Evolutionary conservation across 1,140 invertebrate genomes (phyloP).

Genomic region (Limonius californicus): DNA sequence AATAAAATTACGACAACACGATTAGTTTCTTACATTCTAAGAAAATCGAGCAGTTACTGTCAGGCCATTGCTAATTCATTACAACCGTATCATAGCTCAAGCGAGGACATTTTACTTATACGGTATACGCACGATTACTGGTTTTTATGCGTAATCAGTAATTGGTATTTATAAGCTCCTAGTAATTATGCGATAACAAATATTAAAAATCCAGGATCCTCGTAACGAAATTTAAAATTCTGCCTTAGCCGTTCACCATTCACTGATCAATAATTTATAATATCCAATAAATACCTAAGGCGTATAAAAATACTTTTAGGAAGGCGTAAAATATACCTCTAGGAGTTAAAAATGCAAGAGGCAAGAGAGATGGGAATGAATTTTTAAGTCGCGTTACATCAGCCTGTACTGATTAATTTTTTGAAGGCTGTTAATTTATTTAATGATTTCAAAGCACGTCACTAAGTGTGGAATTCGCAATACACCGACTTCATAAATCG

Average conservation of each 20-base stretch:
- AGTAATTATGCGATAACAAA: conserved; percentile 3
- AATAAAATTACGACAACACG: conserved; percentile 17
- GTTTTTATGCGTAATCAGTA: conserved; percentile 14
- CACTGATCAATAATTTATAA: neutral
- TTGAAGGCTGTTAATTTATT: conserved; percentile 12
- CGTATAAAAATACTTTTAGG: too few relatives aligned
- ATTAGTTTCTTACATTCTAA: conserved; percentile 18
- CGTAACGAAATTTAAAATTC: too few relatives aligned
- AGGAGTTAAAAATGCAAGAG: too few relatives aligned
- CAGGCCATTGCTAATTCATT: conserved; percentile 14
- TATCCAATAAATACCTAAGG: too few relatives aligned
- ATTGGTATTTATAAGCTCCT: conserved; percentile 6
- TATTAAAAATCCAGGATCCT: conserved; percentile 5
- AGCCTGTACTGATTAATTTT: neutral
- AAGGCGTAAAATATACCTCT: too few relatives aligned
- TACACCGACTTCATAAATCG: conserved; percentile 12
- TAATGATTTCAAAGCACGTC: conserved; percentile 13
- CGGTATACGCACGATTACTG: conserved; percentile 7
- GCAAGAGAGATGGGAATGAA: neutral
- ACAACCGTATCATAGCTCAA: neutral
- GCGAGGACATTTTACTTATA: conserved; percentile 16
- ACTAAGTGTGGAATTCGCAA: conserved; percentile 12
- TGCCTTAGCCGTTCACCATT: too few relatives aligned
- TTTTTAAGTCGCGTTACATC: neutral
- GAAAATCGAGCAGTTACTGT: conserved; percentile 18